Conservation (phyloP, 2,888 invertebrate species). For the Tribolium freemani region DNA sequence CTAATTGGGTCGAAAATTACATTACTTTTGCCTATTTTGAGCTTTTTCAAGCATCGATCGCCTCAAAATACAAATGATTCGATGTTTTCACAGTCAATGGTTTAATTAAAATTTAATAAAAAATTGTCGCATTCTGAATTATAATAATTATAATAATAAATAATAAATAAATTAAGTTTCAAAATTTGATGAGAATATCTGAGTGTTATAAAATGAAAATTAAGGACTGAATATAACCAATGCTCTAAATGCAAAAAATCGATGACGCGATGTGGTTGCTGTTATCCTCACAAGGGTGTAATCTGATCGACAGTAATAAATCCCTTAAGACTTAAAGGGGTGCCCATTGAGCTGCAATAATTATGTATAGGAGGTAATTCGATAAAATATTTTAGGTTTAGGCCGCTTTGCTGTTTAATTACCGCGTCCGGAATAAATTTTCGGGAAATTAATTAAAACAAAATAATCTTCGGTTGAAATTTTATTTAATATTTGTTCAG, state of each 20-base stretch:
- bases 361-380: constrained; percentile 36
- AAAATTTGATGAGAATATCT: too few relatives aligned
- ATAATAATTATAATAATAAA: too few relatives aligned
- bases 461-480: constrained; percentile 17
- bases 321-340: constrained; percentile 40
- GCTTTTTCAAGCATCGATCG: too few relatives aligned
- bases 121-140: too few relatives aligned
- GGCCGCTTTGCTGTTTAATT: constrained; percentile 1
- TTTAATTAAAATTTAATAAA: too few relatives aligned
- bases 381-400: constrained; percentile 24
- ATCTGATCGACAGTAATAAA: constrained; percentile 45
- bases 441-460: constrained; percentile 24
- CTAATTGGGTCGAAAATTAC: too few relatives aligned
- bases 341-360: constrained; percentile 44
- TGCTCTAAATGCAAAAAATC: not conserved
- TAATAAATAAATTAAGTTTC: too few relatives aligned
- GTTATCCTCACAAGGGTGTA: constrained; percentile 43
- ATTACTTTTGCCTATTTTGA: too few relatives aligned
- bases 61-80: too few relatives aligned
- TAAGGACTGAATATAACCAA: too few relatives aligned
- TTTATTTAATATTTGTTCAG: constrained; percentile 3
- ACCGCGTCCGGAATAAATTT: constrained; percentile 12
- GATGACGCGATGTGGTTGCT: not conserved
- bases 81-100: too few relatives aligned
- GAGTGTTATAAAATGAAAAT: too few relatives aligned